A percentile compares a stretch with the other conserved stretches of the same genome.
These are phyloP conservation scores for Drosophila infuscata DNA, from an alignment of 2,888 invertebrate genomes.

Conservation along the genomic window DNA sequence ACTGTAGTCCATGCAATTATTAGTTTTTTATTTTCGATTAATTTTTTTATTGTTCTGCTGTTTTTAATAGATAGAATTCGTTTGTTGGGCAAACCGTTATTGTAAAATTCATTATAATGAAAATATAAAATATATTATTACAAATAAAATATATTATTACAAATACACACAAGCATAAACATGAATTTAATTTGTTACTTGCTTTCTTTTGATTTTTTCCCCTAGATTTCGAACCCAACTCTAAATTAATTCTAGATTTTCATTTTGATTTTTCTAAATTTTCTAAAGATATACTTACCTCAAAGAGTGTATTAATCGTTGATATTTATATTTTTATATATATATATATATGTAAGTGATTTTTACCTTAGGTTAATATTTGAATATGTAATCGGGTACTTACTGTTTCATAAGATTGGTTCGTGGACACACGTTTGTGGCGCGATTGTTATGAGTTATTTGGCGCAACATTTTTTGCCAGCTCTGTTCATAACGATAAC, in stretches of 20 bases:
- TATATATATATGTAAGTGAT: too few species aligned
- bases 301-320: background rate
- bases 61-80: background rate
- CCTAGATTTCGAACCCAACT: background rate
- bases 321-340: background rate
- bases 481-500: conserved; percentile 86
- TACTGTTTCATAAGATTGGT: conserved; percentile 99
- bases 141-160: background rate
- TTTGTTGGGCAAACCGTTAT: too few species aligned
- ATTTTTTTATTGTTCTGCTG: background rate
- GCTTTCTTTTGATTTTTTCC: background rate
- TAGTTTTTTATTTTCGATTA: background rate
- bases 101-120: too few species aligned
- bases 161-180: background rate
- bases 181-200: background rate
- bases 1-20: background rate
- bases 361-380: background rate
- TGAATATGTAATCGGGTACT: conserved; percentile 85
- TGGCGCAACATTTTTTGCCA: conserved; percentile 96
- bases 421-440: conserved; percentile 97
- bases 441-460: conserved; percentile 98
- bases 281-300: conserved; percentile 12
- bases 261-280: background rate
- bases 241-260: background rate
- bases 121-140: background rate